Conservation (phyloP, 2,888 invertebrate species). For the Protophormia terraenovae region DNA sequence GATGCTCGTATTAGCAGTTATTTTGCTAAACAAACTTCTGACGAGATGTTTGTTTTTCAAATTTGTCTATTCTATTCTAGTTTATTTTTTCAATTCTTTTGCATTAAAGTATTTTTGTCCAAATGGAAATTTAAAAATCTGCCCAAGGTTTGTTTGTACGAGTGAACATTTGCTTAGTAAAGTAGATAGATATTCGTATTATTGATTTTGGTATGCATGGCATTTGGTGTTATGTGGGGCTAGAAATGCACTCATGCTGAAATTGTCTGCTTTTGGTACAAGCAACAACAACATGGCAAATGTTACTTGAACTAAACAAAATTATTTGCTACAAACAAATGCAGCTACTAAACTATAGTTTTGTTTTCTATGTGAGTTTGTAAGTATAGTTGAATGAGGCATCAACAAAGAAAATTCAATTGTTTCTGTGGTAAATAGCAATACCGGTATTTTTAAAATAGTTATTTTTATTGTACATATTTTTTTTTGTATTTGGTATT, state of each 20-base stretch:
- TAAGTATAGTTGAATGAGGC: too few species aligned
- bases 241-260: constrained; percentile 47
- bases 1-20: not conserved
- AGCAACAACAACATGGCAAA: constrained; percentile 10
- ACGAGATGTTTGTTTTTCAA: not conserved
- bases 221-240: constrained; percentile 16
- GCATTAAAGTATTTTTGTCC: not conserved
- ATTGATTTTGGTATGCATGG: constrained; percentile 43
- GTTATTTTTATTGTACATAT: not conserved
- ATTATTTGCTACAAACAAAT: not conserved
- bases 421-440: constrained; percentile 38
- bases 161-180: constrained; percentile 1
- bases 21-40: not conserved
- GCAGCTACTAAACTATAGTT: not conserved
- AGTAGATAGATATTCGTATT: not conserved
- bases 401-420: constrained; percentile 41
- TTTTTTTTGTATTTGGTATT: too few species aligned
- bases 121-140: constrained; percentile 32
- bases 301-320: constrained; percentile 17
- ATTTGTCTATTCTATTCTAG: constrained; percentile 4
- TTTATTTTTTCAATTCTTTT: not conserved
- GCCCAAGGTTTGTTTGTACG: constrained; percentile 2
- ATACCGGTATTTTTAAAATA: constrained; percentile 28
- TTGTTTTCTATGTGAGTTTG: not conserved
- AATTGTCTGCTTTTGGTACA: constrained; percentile 14